Evolutionary conservation across 2,888 invertebrate genomes (phyloP).

Genomic region (Yponomeuta sedellus): DNA sequence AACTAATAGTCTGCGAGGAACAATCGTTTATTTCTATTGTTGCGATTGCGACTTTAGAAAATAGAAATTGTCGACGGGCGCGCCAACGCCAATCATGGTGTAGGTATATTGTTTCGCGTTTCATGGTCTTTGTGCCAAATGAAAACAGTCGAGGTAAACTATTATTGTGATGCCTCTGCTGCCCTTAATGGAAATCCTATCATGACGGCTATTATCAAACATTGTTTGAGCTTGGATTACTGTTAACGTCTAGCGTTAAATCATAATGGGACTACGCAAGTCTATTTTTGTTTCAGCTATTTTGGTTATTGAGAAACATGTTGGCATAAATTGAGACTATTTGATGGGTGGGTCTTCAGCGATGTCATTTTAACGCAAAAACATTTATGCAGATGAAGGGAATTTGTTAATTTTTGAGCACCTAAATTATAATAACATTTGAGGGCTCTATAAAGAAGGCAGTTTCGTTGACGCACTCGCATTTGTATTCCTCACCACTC

Average conservation of each 20-base stretch:
- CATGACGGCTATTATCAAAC: background rate
- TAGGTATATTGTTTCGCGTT: slow-evolving; percentile 1
- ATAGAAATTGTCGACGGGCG: background rate
- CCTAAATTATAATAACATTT: background rate
- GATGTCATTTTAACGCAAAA: too few relatives aligned
- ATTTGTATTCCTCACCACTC: slow-evolving; percentile 22
- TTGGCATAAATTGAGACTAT: too few relatives aligned
- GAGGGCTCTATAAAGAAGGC: background rate
- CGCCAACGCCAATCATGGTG: background rate
- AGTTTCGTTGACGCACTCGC: slow-evolving; percentile 3
- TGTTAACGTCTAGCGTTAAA: background rate
- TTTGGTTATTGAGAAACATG: too few relatives aligned
- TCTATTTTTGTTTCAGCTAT: too few relatives aligned
- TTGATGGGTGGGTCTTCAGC: too few relatives aligned
- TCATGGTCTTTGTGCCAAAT: background rate
- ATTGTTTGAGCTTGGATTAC: background rate
- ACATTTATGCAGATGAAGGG: background rate
- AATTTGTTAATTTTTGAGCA: background rate
- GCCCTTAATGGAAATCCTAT: background rate
- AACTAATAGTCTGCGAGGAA: background rate
- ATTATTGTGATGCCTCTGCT: background rate
- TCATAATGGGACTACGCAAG: too few relatives aligned
- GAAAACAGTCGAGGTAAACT: background rate
- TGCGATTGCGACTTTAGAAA: background rate
- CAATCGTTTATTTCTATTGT: background rate